phyloP scores from a whole-genome alignment of 2,888 invertebrate genomes.

The Pyrrhia umbra region DNA sequence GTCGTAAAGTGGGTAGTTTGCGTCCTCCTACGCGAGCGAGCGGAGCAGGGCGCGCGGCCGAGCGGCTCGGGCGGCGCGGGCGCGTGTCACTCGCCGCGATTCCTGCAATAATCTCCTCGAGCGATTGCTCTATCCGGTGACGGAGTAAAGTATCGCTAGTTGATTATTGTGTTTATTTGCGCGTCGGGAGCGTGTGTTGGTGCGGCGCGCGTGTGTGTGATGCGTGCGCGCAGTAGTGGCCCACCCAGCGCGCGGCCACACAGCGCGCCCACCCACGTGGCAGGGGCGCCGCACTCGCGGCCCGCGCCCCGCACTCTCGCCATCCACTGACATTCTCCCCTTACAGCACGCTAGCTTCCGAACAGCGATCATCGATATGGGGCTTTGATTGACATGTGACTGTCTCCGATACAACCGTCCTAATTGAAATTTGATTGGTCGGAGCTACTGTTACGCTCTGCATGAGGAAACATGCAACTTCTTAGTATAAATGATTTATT shows the following conservation, averaged over 20 bases:
- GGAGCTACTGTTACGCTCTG: conserved; percentile 56
- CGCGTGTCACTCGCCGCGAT: conserved; percentile 84
- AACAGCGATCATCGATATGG: conserved; percentile 61
- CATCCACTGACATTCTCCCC: conserved; percentile 55
- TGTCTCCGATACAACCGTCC: conserved; percentile 68
- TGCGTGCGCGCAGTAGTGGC: conserved; percentile 83
- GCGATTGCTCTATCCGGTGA: conserved; percentile 89
- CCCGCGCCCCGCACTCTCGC: conserved; percentile 73
- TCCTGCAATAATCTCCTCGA: conserved; percentile 82
- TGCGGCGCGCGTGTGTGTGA: conserved; percentile 81
- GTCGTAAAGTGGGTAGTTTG: conserved; percentile 72
- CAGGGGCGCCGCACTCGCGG: conserved; percentile 82
- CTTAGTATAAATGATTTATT: conserved; percentile 39
- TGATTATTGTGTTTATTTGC: conserved; percentile 90
- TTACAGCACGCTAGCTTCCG: conserved; percentile 59
- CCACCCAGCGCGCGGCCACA: conserved; percentile 90
- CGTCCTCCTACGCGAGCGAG: conserved; percentile 53
- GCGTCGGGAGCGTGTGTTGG: conserved; percentile 81
- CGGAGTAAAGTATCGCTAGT: conserved; percentile 89
- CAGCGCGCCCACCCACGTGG: conserved; percentile 89
- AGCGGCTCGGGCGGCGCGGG: conserved; percentile 52
- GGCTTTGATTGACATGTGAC: conserved; percentile 80
- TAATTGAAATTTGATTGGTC: conserved; percentile 72
- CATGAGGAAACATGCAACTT: conserved; percentile 42
- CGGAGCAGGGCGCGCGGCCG: conserved; percentile 28